These are phyloP conservation scores for Oceanodroma tethys DNA, from an alignment of 2,113 vertebrate species.

Conservation along the genomic window DNA sequence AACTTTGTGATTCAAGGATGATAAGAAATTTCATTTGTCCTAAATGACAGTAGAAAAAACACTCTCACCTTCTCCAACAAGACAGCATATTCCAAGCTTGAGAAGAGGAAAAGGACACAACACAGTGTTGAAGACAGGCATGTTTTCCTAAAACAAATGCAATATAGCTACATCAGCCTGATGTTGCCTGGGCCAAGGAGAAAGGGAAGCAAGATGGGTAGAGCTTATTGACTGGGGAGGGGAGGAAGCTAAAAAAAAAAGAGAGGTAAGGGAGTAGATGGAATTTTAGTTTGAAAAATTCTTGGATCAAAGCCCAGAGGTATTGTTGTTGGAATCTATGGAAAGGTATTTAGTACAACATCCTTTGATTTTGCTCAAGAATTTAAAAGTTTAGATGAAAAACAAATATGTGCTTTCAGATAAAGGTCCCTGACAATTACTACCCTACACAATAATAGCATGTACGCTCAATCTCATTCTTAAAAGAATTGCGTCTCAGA, in stretches of 20 bases:
- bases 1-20: not conserved
- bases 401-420: not conserved
- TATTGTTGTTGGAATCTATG: not conserved
- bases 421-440: not conserved
- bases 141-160: constrained; percentile 18
- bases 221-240: not conserved
- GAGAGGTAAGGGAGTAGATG: not conserved
- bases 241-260: not conserved
- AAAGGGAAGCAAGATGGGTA: not conserved
- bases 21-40: not conserved
- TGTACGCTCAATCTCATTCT: not conserved
- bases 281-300: not conserved
- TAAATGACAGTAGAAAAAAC: not conserved
- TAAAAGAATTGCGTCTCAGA: not conserved
- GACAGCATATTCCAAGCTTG: not conserved
- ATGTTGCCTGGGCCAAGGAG: not conserved
- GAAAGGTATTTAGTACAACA: not conserved
- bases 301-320: not conserved
- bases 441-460: not conserved
- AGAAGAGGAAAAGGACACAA: constrained; percentile 12
- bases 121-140: not conserved
- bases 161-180: not conserved
- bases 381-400: not conserved
- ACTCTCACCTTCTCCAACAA: not conserved
- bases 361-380: not conserved